Conservation (phyloP, 2,797 vertebrate genomes). For the Erithacus rubecula region DNA sequence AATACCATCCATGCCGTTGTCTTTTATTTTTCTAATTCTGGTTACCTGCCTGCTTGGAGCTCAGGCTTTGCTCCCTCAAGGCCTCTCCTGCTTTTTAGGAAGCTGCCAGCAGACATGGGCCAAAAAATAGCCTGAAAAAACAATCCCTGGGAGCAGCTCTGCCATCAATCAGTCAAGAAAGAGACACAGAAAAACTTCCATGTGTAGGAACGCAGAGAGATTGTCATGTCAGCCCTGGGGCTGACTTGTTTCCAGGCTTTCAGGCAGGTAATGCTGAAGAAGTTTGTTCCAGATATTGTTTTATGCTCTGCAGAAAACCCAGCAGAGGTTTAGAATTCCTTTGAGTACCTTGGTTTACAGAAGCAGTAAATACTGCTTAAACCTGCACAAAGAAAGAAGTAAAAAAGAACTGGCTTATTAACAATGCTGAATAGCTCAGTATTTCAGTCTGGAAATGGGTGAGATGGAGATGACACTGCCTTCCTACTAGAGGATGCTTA, state of each 20-base stretch:
- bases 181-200: neutral
- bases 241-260: neutral
- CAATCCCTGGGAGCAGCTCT: neutral
- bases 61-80: neutral
- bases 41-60: neutral
- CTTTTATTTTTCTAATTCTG: neutral
- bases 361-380: neutral
- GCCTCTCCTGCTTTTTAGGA: neutral
- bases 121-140: neutral
- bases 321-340: neutral
- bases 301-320: conserved; percentile 1
- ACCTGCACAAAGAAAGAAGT: neutral
- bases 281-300: neutral
- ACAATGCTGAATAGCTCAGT: neutral
- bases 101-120: neutral
- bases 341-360: neutral
- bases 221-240: neutral
- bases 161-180: neutral
- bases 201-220: fast-evolving
- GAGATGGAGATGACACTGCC: neutral
- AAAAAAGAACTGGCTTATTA: neutral
- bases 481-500: neutral
- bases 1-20: fast-evolving
- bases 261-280: neutral
- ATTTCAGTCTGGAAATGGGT: neutral